Conservation (phyloP, 2,797 vertebrate species). For the Fistularia commersonii region DNA sequence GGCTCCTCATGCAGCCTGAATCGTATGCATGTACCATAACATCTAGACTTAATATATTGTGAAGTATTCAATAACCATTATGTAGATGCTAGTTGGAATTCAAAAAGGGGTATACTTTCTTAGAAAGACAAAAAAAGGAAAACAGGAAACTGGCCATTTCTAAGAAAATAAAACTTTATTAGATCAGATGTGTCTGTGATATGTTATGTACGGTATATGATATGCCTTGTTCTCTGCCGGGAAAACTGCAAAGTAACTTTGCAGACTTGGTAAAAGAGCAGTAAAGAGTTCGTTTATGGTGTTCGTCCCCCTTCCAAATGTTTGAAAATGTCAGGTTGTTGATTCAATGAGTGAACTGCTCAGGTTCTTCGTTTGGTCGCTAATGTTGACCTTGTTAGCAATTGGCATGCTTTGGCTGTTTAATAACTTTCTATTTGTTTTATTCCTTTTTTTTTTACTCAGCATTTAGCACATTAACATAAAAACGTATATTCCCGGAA, state of each 20-base stretch:
- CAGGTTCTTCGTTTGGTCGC: too few relatives aligned
- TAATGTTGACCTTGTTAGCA: too few relatives aligned
- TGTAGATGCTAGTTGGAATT: conserved; percentile 99
- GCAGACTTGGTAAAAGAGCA: too few relatives aligned
- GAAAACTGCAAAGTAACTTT: background rate
- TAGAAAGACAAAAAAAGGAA: conserved; percentile 85
- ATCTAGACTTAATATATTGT: conserved; percentile 99
- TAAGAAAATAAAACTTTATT: conserved; percentile 99
- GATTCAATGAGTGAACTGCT: too few relatives aligned
- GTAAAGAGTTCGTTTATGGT: too few relatives aligned
- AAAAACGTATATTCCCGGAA: too few relatives aligned
- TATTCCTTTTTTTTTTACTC: too few relatives aligned
- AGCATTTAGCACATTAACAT: too few relatives aligned
- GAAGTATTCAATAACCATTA: conserved; percentile 99
- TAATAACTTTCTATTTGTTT: too few relatives aligned
- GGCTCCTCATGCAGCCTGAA: conserved; percentile 99
- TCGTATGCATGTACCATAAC: conserved; percentile 99
- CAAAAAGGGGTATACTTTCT: conserved; percentile 99
- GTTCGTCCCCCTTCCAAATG: too few relatives aligned
- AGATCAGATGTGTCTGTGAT: conserved; percentile 78
- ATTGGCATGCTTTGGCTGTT: too few relatives aligned
- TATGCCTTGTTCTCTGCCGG: background rate
- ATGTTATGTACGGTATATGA: background rate
- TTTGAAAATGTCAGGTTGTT: too few relatives aligned
- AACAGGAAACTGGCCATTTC: conserved; percentile 99